These are phyloP conservation scores for Leucophora obtusa DNA, from an alignment of 2,888 invertebrate species.

Conservation along the genomic window DNA sequence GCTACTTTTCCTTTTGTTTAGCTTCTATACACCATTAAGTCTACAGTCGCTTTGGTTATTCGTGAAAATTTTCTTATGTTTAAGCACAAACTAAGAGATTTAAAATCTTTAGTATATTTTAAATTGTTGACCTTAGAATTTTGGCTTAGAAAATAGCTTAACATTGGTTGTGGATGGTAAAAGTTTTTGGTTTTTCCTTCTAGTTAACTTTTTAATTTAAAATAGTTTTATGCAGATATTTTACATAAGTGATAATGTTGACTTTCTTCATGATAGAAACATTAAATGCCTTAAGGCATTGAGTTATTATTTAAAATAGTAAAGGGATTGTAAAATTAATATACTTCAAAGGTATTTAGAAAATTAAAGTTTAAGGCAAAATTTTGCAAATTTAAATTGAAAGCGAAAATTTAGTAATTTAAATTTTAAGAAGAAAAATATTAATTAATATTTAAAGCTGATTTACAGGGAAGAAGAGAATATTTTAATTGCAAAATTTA, in stretches of 20 bases:
- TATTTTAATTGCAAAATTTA: too few species aligned
- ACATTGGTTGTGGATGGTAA: conserved; percentile 20
- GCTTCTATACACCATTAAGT: neutral
- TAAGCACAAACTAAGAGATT: conserved; percentile 34
- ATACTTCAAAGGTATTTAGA: too few species aligned
- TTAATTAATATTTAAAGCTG: too few species aligned
- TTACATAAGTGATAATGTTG: conserved; percentile 25
- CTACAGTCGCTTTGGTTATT: neutral
- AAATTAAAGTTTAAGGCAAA: too few species aligned
- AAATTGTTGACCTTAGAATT: conserved; percentile 60
- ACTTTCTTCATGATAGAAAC: conserved; percentile 34
- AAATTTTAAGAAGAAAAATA: too few species aligned
- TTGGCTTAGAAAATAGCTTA: conserved; percentile 60
- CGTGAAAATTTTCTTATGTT: conserved; percentile 33
- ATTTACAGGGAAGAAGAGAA: too few species aligned
- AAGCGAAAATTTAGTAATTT: too few species aligned
- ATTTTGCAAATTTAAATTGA: too few species aligned
- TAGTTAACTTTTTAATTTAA: conserved; percentile 56
- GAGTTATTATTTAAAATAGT: conserved; percentile 25
- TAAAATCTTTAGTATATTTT: conserved; percentile 54
- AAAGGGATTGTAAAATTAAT: neutral
- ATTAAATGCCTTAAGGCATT: conserved; percentile 26
- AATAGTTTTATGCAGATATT: conserved; percentile 63
- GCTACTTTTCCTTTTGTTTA: neutral
- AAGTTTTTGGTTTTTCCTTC: conserved; percentile 24